Base-by-base conservation (phyloP, 2,888 invertebrate species). In the Terebella lapidaria region DNA sequence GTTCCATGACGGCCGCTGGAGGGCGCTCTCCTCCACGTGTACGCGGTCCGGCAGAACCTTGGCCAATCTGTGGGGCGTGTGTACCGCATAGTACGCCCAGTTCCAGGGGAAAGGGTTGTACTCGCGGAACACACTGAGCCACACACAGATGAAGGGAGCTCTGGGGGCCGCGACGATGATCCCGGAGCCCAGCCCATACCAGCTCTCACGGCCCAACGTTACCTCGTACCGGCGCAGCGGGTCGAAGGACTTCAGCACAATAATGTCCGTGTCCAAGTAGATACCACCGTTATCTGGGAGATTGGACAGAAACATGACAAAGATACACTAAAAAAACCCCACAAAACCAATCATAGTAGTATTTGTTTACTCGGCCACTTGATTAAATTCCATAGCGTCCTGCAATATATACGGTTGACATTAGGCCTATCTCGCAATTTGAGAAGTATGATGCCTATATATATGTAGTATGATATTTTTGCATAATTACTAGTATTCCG, bases 221-320 rank as follows among this genome's bases (percentile, higher is more conserved):
- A 59, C 3, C n/a, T 30, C 22, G 45, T 58, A 51, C 5, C 53
- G 49, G 2, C 64, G 28, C 18, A 67, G 54, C 4, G 59, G 54
- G 22, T 64, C 58, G 53, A 67, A 64, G 10, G 63, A 61, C 25
- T 54, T 54, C 4, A 67, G 42, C 4, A 63, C 60, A 5, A 66
- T 29, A 22, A 67, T 56, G 35, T 67, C 67, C 15, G 54, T 54
- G 59, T 67, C 67, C 25, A 67, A 35, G 45, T 67, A 67, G n/a
- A 67, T 67, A 2, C 67, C 67, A 15, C 67, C 67, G 52, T 65
- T 49, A 22, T 49, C 49, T 49, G 22, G 24, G 22, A 49, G 22
- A 5, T 20, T 35, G 10, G 18, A 35, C 10, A 35, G 10, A 35
- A 15, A 35, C 10, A 35, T 15, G 10, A 35, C 18, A 10, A 35